Conservation (phyloP, 1,140 invertebrate species). For the Nylanderia fulva region DNA sequence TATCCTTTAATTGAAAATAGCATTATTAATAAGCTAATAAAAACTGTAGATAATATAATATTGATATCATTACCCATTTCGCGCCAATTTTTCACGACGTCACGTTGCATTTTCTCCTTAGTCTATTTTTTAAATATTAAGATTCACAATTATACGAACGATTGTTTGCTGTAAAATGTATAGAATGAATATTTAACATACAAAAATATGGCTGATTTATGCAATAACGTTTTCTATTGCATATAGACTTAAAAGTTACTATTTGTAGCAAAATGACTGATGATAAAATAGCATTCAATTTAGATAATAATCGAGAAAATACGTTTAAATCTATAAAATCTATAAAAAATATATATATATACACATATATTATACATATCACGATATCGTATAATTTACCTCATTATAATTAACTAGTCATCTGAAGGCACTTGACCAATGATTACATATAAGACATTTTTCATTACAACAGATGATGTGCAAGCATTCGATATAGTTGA, state of each 20-base stretch:
- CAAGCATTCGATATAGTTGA: neutral
- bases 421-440: neutral
- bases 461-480: neutral
- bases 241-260: neutral
- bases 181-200: neutral
- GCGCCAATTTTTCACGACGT: slow-evolving; percentile 25
- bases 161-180: slow-evolving; percentile 3
- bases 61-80: slow-evolving; percentile 14
- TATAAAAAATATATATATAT: neutral
- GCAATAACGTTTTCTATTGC: neutral
- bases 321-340: neutral
- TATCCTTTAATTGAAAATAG: neutral
- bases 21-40: neutral
- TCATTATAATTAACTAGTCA: neutral
- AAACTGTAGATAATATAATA: neutral
- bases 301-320: neutral
- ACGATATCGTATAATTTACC: neutral
- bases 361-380: neutral
- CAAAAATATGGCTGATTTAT: neutral
- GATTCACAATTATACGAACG: neutral
- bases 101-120: neutral
- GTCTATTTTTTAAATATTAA: slow-evolving; percentile 12
- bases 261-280: neutral
- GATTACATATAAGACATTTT: neutral
- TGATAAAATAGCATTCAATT: neutral